phyloP scores from a whole-genome alignment of 37 sponge, comb jelly and placozoan genomes.

The Ephydatia muelleri region DNA sequence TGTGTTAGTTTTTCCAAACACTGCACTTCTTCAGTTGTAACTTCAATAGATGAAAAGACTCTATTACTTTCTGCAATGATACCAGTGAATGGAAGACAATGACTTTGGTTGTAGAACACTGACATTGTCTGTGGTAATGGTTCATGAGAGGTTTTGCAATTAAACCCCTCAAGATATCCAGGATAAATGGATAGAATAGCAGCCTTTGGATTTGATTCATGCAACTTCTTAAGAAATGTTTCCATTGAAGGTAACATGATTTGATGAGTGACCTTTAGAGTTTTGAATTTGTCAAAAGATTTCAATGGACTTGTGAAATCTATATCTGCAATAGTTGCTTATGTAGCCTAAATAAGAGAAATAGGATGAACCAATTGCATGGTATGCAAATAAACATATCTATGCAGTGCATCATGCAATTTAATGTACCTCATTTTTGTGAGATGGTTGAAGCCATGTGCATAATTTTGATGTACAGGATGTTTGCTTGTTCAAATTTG shows the following conservation, averaged over 20 bases:
- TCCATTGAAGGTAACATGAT: neutral
- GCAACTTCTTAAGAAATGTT: neutral
- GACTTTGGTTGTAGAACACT: neutral
- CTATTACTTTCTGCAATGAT: neutral
- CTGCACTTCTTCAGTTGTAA: neutral
- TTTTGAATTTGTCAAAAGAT: neutral
- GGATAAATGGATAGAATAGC: slow-evolving; percentile 1
- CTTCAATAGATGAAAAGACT: neutral
- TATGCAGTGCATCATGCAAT: neutral
- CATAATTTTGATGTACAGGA: slow-evolving; percentile 3
- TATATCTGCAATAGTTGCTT: neutral
- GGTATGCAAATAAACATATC: neutral
- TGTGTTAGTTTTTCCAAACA: neutral
- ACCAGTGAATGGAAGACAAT: neutral
- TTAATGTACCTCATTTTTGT: neutral
- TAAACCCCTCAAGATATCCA: neutral
- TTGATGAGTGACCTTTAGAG: too few species aligned
- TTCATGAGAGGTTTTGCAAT: neutral
- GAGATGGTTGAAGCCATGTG: slow-evolving; percentile 1
- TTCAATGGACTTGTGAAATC: neutral
- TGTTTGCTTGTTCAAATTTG: slow-evolving; percentile 2
- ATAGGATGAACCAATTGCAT: neutral
- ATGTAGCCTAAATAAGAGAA: neutral
- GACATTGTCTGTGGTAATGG: neutral
- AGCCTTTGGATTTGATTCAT: neutral